phyloP scores from a whole-genome alignment of 2,113 vertebrate species.

The Xenopus tropicalis region UCB_Xtro_10.0 CM004450.2:43142501-43143000 shows the following conservation, averaged over 20 bases:
- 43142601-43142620: not conserved
- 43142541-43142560: too few species aligned
- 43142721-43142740: not conserved
- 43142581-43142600: not conserved
- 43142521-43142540: too few species aligned
- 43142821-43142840: constrained; percentile 26
- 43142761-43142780: not conserved
- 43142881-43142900: constrained; percentile 44
- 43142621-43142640: constrained; percentile 12
- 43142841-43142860: constrained; percentile 33
- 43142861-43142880: constrained; percentile 41
- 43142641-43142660: not conserved
- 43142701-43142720: not conserved
- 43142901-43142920: constrained; percentile 33
- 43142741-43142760: not conserved
- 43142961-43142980: constrained; percentile 31
- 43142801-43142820: constrained; percentile 28
- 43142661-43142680: not conserved
- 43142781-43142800: constrained; percentile 2
- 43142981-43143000: constrained; percentile 33
- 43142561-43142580: too few species aligned
- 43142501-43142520: too few species aligned
- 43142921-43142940: constrained; percentile 41
- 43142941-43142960: constrained; percentile 38
- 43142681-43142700: not conserved